Conservation (phyloP, 2,888 invertebrate species). For the Oithona nana region DNA sequence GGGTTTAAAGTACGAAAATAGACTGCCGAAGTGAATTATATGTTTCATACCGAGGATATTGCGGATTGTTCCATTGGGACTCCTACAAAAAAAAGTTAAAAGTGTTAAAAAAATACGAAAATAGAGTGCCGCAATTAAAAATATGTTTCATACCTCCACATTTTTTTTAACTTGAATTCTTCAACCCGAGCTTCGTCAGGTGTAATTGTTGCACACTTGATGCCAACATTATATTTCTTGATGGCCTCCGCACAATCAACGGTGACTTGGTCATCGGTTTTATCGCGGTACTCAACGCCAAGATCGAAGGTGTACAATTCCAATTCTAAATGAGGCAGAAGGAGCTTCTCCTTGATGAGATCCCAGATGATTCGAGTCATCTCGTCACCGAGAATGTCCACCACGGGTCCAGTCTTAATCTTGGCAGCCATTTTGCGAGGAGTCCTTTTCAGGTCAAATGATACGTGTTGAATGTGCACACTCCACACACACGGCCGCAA, state of each 20-base stretch:
- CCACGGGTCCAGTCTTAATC: conserved; percentile 24
- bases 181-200: conserved; percentile 91
- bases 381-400: conserved; percentile 27
- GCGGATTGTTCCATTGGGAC: conserved; percentile 38
- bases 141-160: conserved; percentile 40
- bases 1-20: too few species aligned
- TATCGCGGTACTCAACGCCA: conserved; percentile 83
- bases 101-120: too few species aligned
- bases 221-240: conserved; percentile 90
- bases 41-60: conserved; percentile 37
- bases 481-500: too few species aligned
- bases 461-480: too few species aligned
- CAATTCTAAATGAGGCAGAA: conserved; percentile 84
- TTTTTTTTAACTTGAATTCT: conserved; percentile 38
- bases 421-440: conserved; percentile 6
- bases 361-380: conserved; percentile 79
- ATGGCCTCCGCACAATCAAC: conserved; percentile 90
- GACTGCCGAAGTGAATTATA: too few species aligned
- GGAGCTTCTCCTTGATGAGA: conserved; percentile 85
- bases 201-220: conserved; percentile 96
- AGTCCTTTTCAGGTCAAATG: too few species aligned
- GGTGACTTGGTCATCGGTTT: conserved; percentile 85
- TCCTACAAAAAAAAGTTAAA: too few species aligned
- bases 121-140: too few species aligned
- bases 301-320: conserved; percentile 84